These are phyloP conservation scores for Chlamydotis undulata DNA, from an alignment of 2,113 vertebrate species.

Conservation along the genomic window DNA sequence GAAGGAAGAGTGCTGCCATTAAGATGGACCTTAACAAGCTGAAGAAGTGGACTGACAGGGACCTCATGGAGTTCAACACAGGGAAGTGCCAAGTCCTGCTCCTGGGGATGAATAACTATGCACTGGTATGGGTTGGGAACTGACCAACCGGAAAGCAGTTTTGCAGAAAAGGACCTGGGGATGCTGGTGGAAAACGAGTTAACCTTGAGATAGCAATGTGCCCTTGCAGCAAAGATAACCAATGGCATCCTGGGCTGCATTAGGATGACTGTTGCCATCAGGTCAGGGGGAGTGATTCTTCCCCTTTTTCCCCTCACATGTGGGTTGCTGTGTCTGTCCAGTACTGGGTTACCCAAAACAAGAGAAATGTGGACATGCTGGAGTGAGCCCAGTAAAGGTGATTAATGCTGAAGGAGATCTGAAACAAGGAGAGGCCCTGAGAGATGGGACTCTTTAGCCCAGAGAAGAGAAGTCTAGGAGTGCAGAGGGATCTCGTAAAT, in stretches of 20 bases:
- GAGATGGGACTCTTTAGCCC: neutral
- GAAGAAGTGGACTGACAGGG: neutral
- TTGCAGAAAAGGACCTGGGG: neutral
- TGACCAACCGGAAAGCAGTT: neutral
- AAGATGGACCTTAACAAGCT: neutral
- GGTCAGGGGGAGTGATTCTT: neutral
- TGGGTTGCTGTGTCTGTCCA: neutral
- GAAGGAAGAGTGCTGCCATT: neutral
- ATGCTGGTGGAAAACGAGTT: neutral
- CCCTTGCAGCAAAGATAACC: neutral
- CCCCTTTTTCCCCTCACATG: neutral
- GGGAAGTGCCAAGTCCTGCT: neutral
- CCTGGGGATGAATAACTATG: neutral
- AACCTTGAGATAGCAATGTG: neutral
- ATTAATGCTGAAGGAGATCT: neutral
- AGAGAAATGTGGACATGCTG: neutral
- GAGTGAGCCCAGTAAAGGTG: neutral
- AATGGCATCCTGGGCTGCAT: neutral
- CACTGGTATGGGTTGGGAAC: neutral
- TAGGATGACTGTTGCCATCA: neutral
- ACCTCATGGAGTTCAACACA: neutral
- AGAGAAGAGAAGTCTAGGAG: neutral
- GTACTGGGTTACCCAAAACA: neutral
- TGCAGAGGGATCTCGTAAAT: neutral
- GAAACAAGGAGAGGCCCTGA: neutral